phyloP scores from a whole-genome alignment of 2,888 invertebrate species.

The Smittia sp. region DNA sequence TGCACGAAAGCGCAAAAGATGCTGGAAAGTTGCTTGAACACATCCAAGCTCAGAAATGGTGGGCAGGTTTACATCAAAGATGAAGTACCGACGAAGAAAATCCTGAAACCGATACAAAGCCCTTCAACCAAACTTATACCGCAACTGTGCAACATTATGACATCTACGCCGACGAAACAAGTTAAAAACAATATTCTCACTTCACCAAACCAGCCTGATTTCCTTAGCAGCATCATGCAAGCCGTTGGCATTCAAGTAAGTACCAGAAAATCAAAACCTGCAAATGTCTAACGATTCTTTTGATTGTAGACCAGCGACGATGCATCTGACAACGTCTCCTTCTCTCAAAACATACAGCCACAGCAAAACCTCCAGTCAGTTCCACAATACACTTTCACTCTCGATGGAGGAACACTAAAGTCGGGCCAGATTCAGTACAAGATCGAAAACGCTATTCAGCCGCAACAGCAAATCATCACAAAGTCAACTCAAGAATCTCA shows the following conservation, averaged over 20 bases:
- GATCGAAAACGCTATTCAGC: constrained; percentile 44
- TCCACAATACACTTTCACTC: constrained; percentile 53
- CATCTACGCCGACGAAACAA: constrained; percentile 22
- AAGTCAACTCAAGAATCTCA: constrained; percentile 40
- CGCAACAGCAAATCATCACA: constrained; percentile 43
- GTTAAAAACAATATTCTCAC: constrained; percentile 10
- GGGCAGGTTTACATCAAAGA: constrained; percentile 63
- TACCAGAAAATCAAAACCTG: constrained; percentile 3
- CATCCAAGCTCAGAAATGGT: constrained; percentile 62
- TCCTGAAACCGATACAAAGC: constrained; percentile 26
- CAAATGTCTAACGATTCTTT: not conserved
- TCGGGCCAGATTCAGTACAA: constrained; percentile 49
- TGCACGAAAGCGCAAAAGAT: constrained; percentile 65
- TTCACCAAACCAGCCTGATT: constrained; percentile 45
- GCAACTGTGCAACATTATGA: constrained; percentile 40
- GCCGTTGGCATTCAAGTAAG: constrained; percentile 52
- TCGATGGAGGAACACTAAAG: constrained; percentile 48
- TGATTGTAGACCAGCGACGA: constrained; percentile 46
- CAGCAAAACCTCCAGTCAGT: constrained; percentile 45
- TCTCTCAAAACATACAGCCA: constrained; percentile 43
- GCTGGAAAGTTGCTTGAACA: constrained; percentile 65
- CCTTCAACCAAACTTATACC: constrained; percentile 34
- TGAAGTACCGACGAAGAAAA: constrained; percentile 44
- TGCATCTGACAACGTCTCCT: constrained; percentile 44
- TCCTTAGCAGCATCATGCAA: constrained; percentile 52